These are phyloP conservation scores for Rhabdomys dilectus DNA, from an alignment of 2,113 vertebrate species.

Conservation along the genomic window DNA sequence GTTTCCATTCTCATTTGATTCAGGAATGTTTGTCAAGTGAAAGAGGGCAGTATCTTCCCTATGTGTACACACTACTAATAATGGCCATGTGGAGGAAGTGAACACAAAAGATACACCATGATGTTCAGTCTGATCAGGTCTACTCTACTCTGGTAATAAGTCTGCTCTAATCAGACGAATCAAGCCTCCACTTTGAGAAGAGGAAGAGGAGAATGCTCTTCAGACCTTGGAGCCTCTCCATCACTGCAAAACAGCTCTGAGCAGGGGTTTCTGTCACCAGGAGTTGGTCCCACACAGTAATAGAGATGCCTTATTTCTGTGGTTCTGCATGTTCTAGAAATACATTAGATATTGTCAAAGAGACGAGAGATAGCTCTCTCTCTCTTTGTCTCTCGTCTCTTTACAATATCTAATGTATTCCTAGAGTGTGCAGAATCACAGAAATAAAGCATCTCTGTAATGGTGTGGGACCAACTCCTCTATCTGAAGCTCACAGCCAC, in stretches of 20 bases:
- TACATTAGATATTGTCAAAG: background rate
- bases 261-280: background rate
- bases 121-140: slow-evolving; percentile 44
- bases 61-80: background rate
- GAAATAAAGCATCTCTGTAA: too few relatives aligned
- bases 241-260: background rate
- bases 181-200: slow-evolving; percentile 5
- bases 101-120: background rate
- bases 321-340: background rate
- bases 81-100: slow-evolving; percentile 11
- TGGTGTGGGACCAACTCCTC: background rate
- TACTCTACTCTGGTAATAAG: background rate
- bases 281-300: background rate
- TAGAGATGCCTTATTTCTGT: background rate
- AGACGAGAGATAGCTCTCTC: too few relatives aligned
- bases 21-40: slow-evolving; percentile 31
- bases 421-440: background rate
- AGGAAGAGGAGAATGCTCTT: background rate
- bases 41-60: background rate
- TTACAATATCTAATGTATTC: background rate
- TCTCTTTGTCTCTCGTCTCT: background rate
- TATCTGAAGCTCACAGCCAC: background rate
- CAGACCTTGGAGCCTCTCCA: background rate
- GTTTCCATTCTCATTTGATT: background rate
- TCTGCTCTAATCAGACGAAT: background rate